phyloP scores from a whole-genome alignment of 2,888 invertebrate species.

The Chrysolina haemoptera region DNA sequence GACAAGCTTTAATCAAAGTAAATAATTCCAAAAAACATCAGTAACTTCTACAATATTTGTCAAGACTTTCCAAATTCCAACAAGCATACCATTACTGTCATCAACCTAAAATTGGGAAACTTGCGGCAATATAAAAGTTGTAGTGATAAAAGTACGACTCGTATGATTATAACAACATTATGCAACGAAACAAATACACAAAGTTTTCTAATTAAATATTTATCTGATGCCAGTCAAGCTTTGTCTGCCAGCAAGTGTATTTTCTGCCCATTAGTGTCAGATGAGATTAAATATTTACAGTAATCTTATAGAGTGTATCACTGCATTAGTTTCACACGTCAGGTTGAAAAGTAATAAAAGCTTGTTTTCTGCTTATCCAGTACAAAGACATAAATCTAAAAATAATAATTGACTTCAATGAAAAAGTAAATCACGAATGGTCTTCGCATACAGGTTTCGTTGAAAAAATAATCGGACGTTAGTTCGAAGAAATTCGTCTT shows the following conservation, averaged over 20 bases:
- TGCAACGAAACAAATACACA: conserved; percentile 38
- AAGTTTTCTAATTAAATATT: conserved; percentile 40
- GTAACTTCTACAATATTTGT: no score
- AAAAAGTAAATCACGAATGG: neutral
- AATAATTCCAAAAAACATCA: no score
- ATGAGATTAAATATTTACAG: conserved; percentile 46
- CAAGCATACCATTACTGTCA: neutral
- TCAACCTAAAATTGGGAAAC: neutral
- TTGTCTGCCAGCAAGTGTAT: conserved; percentile 37
- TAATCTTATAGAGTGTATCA: conserved; percentile 33
- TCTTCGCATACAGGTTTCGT: no score
- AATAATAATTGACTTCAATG: conserved; percentile 1
- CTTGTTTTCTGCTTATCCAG: conserved; percentile 8
- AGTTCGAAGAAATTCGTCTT: no score
- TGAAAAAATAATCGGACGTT: no score
- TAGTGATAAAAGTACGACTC: neutral
- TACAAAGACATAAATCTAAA: neutral
- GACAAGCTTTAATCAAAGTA: no score
- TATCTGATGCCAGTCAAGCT: conserved; percentile 28
- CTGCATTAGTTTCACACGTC: conserved; percentile 23
- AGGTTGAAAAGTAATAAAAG: neutral
- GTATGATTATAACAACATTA: conserved; percentile 15
- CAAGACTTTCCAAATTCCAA: neutral
- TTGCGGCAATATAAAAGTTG: neutral
- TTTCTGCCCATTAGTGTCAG: conserved; percentile 41